Evolutionary conservation across 2,113 vertebrate species (phyloP), one percentile per base, ranked within the genome.

Genomic region (Carassius carassius): DNA sequence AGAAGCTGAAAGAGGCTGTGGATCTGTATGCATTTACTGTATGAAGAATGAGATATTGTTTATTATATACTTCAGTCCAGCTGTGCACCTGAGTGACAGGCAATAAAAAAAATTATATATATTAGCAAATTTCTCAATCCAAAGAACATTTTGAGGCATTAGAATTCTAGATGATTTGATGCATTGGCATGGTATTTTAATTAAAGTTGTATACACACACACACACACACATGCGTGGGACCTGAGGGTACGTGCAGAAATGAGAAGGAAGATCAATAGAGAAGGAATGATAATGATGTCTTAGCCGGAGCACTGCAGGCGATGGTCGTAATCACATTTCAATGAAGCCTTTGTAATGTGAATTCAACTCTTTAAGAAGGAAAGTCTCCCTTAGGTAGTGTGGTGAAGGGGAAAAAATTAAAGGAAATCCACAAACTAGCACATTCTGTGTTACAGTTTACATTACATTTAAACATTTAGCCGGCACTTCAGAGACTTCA

Each of bases 181-280:
- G 72, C 72, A 75, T 49, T 75, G 72, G 12, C 44, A 25, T 75
- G 73, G 3, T 9, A 75, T 75, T 47, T 41, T 72, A 75, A 75
- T 75, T 75, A 75, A 51, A 7, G 16, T n/a, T 25, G 12, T 25
- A 49, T 11, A 51, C 49, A 51, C 49, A 51, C 49, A 51, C 3
- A 49, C 10, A 12, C 44, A 47, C 0, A 13, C 9, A 44, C 9
- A 10, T 11, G 10, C 41, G 8, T 44, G 41, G 49, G 54, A 58
- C 76, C 51, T 35, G 29, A 78, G 51, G 54, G 54, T 58, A 78
- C 19, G 9, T n/a, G 32, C 11, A n/a, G 17, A 10, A 58, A 35
- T 1, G 5, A 58, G 74, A 32, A 51, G 17, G 54, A 56, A 78
- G 29, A 78, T 60, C 76, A 37, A 58, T 78, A 60, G 51, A 11